phyloP scores from a whole-genome alignment of 2,113 vertebrate genomes.

The Epinephelus cyanopodus region DNA sequence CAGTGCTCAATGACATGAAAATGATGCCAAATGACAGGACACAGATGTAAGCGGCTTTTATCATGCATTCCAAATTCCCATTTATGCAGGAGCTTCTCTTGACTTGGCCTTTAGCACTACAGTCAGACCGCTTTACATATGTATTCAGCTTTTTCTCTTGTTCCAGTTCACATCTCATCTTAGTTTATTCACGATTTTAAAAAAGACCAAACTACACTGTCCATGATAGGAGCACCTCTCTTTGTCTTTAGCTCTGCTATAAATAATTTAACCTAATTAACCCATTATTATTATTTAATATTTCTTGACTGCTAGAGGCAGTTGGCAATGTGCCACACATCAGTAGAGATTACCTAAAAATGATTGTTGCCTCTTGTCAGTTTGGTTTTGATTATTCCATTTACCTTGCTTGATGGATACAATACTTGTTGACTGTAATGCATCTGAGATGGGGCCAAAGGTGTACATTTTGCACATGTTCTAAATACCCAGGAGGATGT shows the following conservation, averaged over 20 bases:
- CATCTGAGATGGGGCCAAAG: too few relatives aligned
- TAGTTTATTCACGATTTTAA: background rate
- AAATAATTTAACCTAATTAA: slow-evolving; percentile 39
- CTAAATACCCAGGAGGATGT: too few relatives aligned
- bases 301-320: background rate
- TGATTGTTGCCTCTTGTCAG: background rate
- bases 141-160: background rate
- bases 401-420: background rate
- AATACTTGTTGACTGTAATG: background rate
- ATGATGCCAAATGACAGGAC: slow-evolving; percentile 61
- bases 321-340: background rate
- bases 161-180: background rate
- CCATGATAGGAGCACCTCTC: background rate
- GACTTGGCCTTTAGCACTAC: background rate
- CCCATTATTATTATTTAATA: slow-evolving; percentile 36
- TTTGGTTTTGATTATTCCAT: background rate
- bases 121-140: background rate
- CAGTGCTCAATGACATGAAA: slow-evolving; percentile 57
- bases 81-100: slow-evolving; percentile 1
- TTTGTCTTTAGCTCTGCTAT: slow-evolving; percentile 4
- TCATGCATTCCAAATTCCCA: slow-evolving; percentile 20
- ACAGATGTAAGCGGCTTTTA: slow-evolving; percentile 51
- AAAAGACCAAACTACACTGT: background rate
- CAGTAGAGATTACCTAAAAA: background rate
- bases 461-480: too few relatives aligned